A percentile compares a stretch with the other conserved stretches of the same genome.
These are phyloP conservation scores for Botia kubotai DNA, from an alignment of 2,797 vertebrate genomes.

Conservation along the genomic window DNA sequence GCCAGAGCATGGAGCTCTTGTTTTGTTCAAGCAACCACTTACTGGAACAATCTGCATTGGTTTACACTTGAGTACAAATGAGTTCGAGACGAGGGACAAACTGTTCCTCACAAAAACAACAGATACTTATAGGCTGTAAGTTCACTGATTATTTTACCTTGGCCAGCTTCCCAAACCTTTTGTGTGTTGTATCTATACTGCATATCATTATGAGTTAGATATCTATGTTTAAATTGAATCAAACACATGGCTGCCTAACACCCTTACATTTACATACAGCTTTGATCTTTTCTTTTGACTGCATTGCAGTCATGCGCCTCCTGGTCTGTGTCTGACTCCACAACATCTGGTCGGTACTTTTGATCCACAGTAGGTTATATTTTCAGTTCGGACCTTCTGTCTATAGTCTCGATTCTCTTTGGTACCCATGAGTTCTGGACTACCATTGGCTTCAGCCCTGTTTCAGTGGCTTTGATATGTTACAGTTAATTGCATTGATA, in stretches of 20 bases:
- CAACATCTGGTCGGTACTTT: slow-evolving; percentile 20
- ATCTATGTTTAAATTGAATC: neutral
- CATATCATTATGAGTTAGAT: slow-evolving; percentile 30
- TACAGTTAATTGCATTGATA: neutral
- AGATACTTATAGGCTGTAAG: neutral
- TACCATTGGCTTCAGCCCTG: neutral
- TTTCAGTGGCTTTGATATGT: neutral
- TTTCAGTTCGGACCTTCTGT: neutral
- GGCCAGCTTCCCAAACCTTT: slow-evolving; percentile 36
- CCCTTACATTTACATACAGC: slow-evolving; percentile 26
- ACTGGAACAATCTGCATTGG: slow-evolving; percentile 4
- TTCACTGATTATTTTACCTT: slow-evolving; percentile 41
- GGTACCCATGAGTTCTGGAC: slow-evolving; percentile 2
- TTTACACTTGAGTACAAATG: neutral
- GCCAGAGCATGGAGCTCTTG: neutral
- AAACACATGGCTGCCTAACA: slow-evolving; percentile 5
- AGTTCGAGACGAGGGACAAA: neutral
- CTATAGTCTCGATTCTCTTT: neutral
- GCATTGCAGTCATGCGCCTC: slow-evolving; percentile 4
- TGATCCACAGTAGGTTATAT: neutral
- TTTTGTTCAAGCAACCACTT: slow-evolving; percentile 12
- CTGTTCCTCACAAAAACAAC: no score
- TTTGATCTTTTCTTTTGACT: slow-evolving; percentile 33
- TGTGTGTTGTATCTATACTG: slow-evolving; percentile 30
- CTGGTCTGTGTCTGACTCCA: slow-evolving; percentile 8